phyloP scores from a whole-genome alignment of 1,140 invertebrate species.

The Nixonia krombeini region DNA sequence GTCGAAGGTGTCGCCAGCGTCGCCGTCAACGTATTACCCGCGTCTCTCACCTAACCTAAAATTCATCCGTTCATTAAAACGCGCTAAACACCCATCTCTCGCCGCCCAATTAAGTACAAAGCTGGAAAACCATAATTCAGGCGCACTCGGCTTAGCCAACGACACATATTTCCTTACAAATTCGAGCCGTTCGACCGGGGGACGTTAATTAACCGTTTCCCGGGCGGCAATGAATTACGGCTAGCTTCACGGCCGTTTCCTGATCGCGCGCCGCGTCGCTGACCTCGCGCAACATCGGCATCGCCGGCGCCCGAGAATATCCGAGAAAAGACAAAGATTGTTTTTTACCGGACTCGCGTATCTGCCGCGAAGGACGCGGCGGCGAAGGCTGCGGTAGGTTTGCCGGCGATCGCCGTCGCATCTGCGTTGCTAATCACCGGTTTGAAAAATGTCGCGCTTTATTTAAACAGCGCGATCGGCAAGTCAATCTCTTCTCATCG shows the following conservation, averaged over 20 bases:
- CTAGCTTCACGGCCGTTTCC: conserved; percentile 41
- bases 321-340: conserved; percentile 33
- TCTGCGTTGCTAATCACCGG: conserved; percentile 7
- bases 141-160: no score
- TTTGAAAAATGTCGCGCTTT: conserved; percentile 3
- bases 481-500: conserved; percentile 15
- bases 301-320: conserved; percentile 17
- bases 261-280: conserved; percentile 40
- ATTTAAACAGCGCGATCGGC: conserved; percentile 18
- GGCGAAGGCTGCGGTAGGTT: background rate
- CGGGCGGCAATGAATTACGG: conserved; percentile 33
- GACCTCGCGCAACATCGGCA: conserved; percentile 37
- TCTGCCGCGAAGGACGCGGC: background rate
- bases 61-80: no score
- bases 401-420: conserved; percentile 1
- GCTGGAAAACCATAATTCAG: no score
- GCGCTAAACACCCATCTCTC: no score
- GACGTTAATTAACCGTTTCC: conserved; percentile 1
- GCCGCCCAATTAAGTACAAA: no score
- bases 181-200: no score
- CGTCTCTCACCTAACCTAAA: no score
- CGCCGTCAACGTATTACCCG: no score
- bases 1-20: no score
- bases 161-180: no score
- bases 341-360: background rate